Base-by-base conservation (phyloP, 1,140 invertebrate genomes). In the Piezodorus guildinii region DNA sequence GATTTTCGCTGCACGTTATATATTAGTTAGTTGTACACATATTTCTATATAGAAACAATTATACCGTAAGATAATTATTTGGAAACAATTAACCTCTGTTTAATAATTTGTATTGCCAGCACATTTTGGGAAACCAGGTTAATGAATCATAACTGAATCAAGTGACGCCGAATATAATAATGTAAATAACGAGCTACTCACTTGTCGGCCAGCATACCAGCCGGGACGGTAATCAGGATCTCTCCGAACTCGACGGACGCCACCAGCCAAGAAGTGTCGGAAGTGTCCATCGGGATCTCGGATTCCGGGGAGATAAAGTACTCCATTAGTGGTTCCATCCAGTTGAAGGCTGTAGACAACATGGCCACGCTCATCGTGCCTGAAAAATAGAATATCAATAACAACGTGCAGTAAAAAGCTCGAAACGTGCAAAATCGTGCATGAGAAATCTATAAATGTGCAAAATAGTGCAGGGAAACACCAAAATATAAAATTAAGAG, bases 161-260 rank as follows among this genome's bases (percentile, higher is more conserved):
- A 44, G 9, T 44, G 9, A 44, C 16, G 43, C 9, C 9, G 16
- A 44, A 10, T 10, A 16, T 9, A 44, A 10, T 44, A n/a, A 52
- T 10, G 8, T 14, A 52, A 52, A 52, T 8, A 12, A 19, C 21
- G 5, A 58, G 14, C 23, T 12, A 58, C 21, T 49, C 51, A 73
- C 67, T 78, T 81, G 71, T 94, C 86, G 0, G 89, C 83, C 5
- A 86, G 71, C 45, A 77, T 78, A 23, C 81, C 67, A 21, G 34
- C 45, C 17, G 62, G 62, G 9, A 65, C 52, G 4, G 65, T 52
- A 14, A 21, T 44, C 17, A 58, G 34, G 1, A 62, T 4, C 30
- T 63, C 63, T 12, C 66, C 68, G 23, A 69, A 6, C 25, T 66
- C 65, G 14, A 65, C 63, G 17, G 64, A 51, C 14, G 62, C 58